These are phyloP conservation scores for Pagetopsis macropterus DNA, from an alignment of 2,797 vertebrate species.

Conservation along the genomic window DNA sequence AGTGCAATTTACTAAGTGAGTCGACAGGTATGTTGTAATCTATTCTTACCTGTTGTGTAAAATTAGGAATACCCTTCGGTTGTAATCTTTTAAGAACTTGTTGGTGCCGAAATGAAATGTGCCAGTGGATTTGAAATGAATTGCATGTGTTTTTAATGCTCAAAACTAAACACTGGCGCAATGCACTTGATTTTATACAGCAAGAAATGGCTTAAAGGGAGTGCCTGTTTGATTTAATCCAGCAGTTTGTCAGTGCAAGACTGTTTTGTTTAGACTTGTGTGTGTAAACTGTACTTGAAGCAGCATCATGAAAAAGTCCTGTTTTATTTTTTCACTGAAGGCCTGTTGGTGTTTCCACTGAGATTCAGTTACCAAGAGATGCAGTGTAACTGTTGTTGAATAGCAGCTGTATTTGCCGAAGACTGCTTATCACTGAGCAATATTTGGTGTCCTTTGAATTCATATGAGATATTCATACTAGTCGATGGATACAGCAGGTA, in stretches of 20 bases:
- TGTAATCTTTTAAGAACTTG: conserved; percentile 27
- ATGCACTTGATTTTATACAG: conserved; percentile 43
- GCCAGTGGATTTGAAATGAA: conserved; percentile 46
- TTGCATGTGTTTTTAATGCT: conserved; percentile 40
- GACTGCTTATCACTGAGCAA: conserved; percentile 36
- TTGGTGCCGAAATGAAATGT: conserved; percentile 60
- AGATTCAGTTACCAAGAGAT: conserved; percentile 36
- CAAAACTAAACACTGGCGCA: conserved; percentile 35
- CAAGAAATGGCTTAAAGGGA: conserved; percentile 53
- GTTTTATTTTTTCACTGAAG: conserved; percentile 21
- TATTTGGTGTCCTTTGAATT: conserved; percentile 50
- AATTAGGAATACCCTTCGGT: conserved; percentile 33
- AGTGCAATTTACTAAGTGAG: conserved; percentile 45
- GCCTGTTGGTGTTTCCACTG: conserved; percentile 22
- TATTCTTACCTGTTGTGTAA: conserved; percentile 48
- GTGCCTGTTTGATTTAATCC: conserved; percentile 40
- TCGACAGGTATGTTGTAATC: conserved; percentile 51
- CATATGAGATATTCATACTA: conserved; percentile 46
- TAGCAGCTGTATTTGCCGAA: conserved; percentile 47
- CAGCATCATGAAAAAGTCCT: conserved; percentile 37
- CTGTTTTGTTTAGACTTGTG: conserved; percentile 46
- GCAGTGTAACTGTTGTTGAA: conserved; percentile 27
- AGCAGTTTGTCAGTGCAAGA: conserved; percentile 52
- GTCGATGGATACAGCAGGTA: conserved; percentile 29
- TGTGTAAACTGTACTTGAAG: conserved; percentile 73